phyloP scores from a whole-genome alignment of 2,113 vertebrate species.

The Ageneiosus marmoratus region DNA sequence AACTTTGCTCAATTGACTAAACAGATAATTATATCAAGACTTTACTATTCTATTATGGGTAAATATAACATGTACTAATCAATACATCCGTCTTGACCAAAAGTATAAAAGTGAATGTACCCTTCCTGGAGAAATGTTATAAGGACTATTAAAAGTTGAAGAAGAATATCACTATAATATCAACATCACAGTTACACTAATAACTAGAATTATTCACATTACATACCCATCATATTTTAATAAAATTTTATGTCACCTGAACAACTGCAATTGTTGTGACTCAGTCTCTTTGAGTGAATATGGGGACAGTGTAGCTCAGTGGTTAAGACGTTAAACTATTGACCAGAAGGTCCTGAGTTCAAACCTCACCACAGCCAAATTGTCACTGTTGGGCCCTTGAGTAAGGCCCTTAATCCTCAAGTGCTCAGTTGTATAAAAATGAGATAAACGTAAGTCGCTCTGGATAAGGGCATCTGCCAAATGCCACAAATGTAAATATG shows the following conservation, averaged over 20 bases:
- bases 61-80: not conserved
- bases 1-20: not conserved
- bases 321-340: too few species aligned
- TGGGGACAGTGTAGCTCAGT: too few species aligned
- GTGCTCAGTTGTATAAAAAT: too few species aligned
- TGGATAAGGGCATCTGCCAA: too few species aligned
- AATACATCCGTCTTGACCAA: not conserved
- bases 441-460: too few species aligned
- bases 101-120: not conserved
- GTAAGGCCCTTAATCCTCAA: too few species aligned
- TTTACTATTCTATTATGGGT: not conserved
- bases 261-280: not conserved
- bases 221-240: not conserved
- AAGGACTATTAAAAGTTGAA: not conserved
- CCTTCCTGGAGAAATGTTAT: not conserved
- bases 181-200: not conserved
- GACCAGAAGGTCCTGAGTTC: too few species aligned
- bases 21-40: not conserved
- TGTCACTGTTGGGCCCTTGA: too few species aligned
- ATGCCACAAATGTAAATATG: too few species aligned
- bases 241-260: not conserved
- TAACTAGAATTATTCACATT: not conserved
- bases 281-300: not conserved
- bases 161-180: not conserved
- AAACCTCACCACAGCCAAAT: too few species aligned